phyloP scores from a whole-genome alignment of 2,888 invertebrate genomes.

The Polyommatus icarus region DNA sequence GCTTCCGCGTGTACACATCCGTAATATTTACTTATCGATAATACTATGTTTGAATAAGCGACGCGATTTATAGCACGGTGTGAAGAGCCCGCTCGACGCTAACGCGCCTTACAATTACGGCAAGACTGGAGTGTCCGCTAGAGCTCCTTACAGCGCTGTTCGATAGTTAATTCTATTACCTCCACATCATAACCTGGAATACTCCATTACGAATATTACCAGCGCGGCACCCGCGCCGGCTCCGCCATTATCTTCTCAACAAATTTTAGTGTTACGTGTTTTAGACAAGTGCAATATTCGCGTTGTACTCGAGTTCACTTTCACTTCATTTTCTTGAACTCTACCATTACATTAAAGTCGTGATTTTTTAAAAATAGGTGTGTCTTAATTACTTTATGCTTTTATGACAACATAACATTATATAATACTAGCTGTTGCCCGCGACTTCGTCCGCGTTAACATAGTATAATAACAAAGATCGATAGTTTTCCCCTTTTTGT shows the following conservation, averaged over 20 bases:
- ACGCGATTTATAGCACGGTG: neutral
- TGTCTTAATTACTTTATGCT: neutral
- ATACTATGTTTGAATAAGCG: neutral
- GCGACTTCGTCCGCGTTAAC: too few species aligned
- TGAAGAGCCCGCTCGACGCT: neutral
- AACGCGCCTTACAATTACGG: slow-evolving; percentile 15
- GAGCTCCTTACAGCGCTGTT: slow-evolving; percentile 24
- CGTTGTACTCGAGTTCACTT: neutral
- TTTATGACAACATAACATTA: neutral
- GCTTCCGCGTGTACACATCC: neutral
- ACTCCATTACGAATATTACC: slow-evolving; percentile 17
- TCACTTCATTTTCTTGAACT: neutral
- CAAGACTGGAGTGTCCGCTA: slow-evolving; percentile 27
- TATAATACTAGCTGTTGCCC: too few species aligned
- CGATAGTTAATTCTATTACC: slow-evolving; percentile 26
- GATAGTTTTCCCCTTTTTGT: too few species aligned
- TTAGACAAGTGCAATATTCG: neutral
- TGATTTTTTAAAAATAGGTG: neutral
- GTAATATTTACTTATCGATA: neutral
- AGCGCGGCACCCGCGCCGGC: neutral
- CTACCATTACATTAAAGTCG: too few species aligned
- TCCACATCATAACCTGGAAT: slow-evolving; percentile 23
- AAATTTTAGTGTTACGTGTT: slow-evolving; percentile 14
- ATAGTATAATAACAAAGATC: too few species aligned
- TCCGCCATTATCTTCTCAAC: slow-evolving; percentile 4